Percentiles rank a stretch among this genome's conserved stretches.
Conservation (phyloP, 2,113 vertebrate genomes). For the Myiozetetes cayanensis region DNA sequence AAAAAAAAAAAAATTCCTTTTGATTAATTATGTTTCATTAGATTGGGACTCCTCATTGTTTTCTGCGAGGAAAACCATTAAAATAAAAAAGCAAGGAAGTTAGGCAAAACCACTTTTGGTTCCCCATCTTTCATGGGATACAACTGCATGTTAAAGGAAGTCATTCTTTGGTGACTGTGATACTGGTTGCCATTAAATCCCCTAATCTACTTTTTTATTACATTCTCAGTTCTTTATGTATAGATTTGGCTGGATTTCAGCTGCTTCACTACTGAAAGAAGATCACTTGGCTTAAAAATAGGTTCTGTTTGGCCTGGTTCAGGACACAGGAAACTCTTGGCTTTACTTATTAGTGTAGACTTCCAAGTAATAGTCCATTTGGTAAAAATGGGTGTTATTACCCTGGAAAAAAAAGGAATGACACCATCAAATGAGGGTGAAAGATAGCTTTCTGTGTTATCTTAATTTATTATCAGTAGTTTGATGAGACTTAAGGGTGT, state of each 20-base stretch:
- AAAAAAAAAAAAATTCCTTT: not conserved
- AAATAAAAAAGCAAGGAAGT: not conserved
- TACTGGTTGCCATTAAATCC: not conserved
- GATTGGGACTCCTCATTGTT: not conserved
- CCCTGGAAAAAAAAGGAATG: not conserved
- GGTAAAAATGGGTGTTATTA: not conserved
- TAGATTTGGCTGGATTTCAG: not conserved
- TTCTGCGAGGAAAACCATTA: not conserved
- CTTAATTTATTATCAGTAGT: not conserved
- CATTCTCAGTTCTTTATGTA: not conserved
- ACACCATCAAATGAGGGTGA: not conserved
- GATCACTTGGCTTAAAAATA: not conserved
- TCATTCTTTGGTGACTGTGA: not conserved
- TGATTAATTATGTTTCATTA: not conserved
- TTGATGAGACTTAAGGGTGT: not conserved
- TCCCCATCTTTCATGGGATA: not conserved
- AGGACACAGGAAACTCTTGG: accelerated
- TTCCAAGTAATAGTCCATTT: not conserved
- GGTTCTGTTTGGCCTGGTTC: not conserved
- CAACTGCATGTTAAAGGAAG: not conserved
- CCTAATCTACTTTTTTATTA: not conserved
- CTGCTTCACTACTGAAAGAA: not conserved
- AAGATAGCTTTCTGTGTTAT: not conserved
- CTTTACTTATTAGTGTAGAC: not conserved
- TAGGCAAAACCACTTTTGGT: not conserved